Evolutionary conservation across 2,888 invertebrate genomes (phyloP).

Genomic region (Balanococcus diminutus): DNA sequence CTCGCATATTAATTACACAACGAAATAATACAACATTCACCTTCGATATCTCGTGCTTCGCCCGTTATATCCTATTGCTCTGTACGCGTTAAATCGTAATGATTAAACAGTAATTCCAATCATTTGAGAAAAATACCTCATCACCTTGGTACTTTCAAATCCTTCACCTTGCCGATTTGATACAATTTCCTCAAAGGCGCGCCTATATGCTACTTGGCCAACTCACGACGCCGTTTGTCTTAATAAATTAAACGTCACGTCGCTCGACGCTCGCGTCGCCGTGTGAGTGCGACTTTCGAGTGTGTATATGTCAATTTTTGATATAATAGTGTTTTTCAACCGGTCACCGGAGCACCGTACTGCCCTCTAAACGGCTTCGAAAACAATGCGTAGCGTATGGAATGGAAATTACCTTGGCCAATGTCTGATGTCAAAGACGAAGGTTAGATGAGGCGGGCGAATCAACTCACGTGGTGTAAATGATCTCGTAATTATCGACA

Average conservation of each 20-base stretch:
- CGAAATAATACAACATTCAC: background rate
- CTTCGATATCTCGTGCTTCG: background rate
- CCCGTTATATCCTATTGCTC: background rate
- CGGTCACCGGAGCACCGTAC: background rate
- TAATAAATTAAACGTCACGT: constrained; percentile 11
- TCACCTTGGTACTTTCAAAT: constrained; percentile 5
- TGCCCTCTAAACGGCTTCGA: background rate
- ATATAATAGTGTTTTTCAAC: background rate
- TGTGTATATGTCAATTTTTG: constrained; percentile 2
- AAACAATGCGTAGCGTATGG: background rate
- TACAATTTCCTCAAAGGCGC: background rate
- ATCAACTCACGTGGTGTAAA: background rate
- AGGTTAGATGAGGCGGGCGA: background rate
- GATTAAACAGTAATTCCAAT: constrained; percentile 5
- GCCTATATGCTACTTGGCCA: background rate
- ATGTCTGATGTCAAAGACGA: background rate
- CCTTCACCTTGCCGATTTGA: background rate
- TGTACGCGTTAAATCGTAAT: background rate
- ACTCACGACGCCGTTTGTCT: background rate
- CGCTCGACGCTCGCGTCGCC: no score
- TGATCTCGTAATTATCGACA: background rate
- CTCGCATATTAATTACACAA: background rate
- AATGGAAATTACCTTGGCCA: background rate
- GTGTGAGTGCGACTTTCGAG: background rate
- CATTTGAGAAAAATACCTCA: background rate